A percentile compares a stretch with the other conserved stretches of the same genome.
Evolutionary conservation across 2,888 invertebrate genomes (phyloP).

Genomic region (Prosapia bicincta): DNA sequence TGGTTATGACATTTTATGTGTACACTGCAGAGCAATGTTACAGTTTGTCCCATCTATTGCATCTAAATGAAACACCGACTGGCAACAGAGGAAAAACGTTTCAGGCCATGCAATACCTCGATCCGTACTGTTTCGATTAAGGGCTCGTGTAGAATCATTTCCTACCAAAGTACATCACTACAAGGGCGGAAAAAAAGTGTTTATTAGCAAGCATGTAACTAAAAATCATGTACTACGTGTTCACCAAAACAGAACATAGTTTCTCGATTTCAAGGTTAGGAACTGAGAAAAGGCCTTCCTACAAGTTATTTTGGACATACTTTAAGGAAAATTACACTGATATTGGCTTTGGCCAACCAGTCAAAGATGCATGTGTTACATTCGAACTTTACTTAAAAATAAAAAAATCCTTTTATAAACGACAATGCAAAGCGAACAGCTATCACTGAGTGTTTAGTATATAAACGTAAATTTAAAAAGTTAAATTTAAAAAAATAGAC

Average conservation of each 20-base stretch:
- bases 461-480: conserved; percentile 5
- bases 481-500: not conserved
- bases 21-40: conserved; percentile 1
- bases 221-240: conserved; percentile 7
- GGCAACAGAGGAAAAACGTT: conserved; percentile 17
- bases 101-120: conserved; percentile 17
- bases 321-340: not conserved
- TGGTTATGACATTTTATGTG: conserved; percentile 14
- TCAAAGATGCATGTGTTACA: conserved; percentile 2
- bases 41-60: conserved; percentile 3
- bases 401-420: conserved; percentile 2
- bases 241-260: not conserved
- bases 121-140: not conserved
- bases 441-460: not conserved
- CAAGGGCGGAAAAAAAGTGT: not conserved
- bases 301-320: conserved; percentile 7
- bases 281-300: conserved; percentile 9
- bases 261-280: not conserved
- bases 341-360: conserved; percentile 7
- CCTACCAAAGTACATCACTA: not conserved
- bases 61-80: conserved; percentile 3
- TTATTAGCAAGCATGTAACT: not conserved
- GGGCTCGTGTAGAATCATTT: conserved; percentile 4
- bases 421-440: conserved; percentile 7
- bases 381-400: conserved; percentile 7